Evolutionary conservation across 2,797 vertebrate genomes (phyloP).

Genomic region (Uromys caudimaculatus): DNA sequence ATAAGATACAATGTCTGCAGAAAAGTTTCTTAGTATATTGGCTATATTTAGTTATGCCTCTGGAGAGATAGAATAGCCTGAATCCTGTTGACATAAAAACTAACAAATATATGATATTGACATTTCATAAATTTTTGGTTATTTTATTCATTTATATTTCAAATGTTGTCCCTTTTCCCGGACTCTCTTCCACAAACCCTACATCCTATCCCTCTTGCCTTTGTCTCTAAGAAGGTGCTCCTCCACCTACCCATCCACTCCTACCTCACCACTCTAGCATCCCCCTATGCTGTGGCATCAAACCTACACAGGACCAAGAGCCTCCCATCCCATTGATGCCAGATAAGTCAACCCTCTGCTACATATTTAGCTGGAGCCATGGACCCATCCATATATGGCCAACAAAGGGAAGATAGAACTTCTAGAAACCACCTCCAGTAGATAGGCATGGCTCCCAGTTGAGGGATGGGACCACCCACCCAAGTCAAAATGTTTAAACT

Average conservation of each 20-base stretch:
- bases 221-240: neutral
- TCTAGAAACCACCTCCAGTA: no score
- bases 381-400: neutral
- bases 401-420: neutral
- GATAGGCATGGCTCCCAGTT: neutral
- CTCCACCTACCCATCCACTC: neutral
- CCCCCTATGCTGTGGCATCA: no score
- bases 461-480: neutral
- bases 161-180: neutral
- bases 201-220: rapidly evolving
- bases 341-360: neutral
- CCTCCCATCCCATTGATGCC: no score
- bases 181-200: neutral
- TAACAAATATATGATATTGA: neutral
- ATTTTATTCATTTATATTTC: neutral
- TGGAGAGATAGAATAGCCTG: slow-evolving; percentile 4
- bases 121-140: slow-evolving; percentile 1
- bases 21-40: neutral
- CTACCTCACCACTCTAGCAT: neutral
- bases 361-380: neutral
- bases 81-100: slow-evolving; percentile 1
- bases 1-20: neutral
- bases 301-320: no score
- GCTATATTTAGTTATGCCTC: neutral
- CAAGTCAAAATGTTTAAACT: neutral